Conservation (phyloP, 2,888 invertebrate species). For the Thymelicus acteon region DNA sequence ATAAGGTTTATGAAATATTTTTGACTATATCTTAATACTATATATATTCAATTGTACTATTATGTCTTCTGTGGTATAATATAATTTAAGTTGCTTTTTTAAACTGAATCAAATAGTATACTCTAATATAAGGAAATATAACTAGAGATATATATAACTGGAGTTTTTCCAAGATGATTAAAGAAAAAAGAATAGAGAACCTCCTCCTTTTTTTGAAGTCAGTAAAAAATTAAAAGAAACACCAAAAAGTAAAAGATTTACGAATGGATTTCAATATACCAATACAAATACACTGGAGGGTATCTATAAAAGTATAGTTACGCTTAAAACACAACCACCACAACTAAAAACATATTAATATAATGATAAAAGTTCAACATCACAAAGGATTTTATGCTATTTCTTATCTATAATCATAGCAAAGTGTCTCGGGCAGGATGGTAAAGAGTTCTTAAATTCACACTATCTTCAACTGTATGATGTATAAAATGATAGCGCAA, state of each 20-base stretch:
- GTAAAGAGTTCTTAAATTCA: slow-evolving; percentile 1
- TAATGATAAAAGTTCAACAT: slow-evolving; percentile 6
- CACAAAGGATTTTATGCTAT: slow-evolving; percentile 9
- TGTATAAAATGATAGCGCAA: slow-evolving; percentile 8
- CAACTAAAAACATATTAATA: not conserved
- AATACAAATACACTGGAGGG: not conserved
- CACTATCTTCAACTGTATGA: not conserved
- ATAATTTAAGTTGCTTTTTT: no score
- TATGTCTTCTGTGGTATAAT: no score
- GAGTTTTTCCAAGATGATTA: no score
- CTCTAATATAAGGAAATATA: no score
- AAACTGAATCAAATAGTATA: no score
- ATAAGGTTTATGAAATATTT: no score
- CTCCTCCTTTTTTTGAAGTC: no score
- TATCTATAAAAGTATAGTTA: not conserved
- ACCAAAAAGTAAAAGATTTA: not conserved
- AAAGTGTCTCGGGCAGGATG: slow-evolving; percentile 6
- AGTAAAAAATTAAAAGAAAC: not conserved
- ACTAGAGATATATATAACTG: no score
- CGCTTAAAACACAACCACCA: slow-evolving; percentile 10
- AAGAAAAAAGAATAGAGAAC: no score
- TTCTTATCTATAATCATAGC: slow-evolving; percentile 5
- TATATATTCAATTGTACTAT: no score
- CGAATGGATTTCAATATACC: not conserved
- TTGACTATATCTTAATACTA: no score